Evolutionary conservation across 2,113 vertebrate species (phyloP).

Genomic region (Galeopterus variegatus): DNA sequence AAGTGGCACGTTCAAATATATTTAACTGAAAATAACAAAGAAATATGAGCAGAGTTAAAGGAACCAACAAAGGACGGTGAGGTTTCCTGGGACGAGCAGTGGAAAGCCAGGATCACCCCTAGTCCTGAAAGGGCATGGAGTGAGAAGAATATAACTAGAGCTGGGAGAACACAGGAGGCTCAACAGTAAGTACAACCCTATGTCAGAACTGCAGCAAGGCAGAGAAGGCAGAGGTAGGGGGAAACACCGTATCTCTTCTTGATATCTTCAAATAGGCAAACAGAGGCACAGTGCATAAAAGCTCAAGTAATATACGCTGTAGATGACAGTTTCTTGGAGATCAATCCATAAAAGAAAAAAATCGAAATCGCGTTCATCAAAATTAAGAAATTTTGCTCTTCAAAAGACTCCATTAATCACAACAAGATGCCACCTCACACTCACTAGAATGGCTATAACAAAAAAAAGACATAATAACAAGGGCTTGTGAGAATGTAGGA

Average conservation of each 20-base stretch:
- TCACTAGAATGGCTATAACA: too few species aligned
- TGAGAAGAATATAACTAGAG: not conserved
- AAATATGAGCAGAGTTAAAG: not conserved
- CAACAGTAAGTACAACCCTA: not conserved
- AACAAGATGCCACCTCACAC: not conserved
- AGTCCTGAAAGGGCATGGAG: too few species aligned
- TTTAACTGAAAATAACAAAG: not conserved
- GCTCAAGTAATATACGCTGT: not conserved
- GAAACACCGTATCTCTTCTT: not conserved
- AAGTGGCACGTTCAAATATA: not conserved
- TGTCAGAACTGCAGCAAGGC: not conserved
- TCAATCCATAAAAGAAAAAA: not conserved
- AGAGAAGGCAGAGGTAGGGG: not conserved
- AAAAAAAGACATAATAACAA: not conserved
- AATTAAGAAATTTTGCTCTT: not conserved
- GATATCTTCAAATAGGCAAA: not conserved
- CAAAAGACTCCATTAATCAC: not conserved
- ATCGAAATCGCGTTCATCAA: not conserved
- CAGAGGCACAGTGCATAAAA: not conserved
- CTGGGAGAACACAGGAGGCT: fast-evolving
- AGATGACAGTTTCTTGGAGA: not conserved
- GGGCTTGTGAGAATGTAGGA: not conserved
- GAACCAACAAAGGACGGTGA: not conserved
- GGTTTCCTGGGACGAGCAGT: not conserved
- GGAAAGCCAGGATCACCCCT: not conserved